Base-by-base conservation (phyloP, 2,888 invertebrate species). In the Drosophila pegasa region DNA sequence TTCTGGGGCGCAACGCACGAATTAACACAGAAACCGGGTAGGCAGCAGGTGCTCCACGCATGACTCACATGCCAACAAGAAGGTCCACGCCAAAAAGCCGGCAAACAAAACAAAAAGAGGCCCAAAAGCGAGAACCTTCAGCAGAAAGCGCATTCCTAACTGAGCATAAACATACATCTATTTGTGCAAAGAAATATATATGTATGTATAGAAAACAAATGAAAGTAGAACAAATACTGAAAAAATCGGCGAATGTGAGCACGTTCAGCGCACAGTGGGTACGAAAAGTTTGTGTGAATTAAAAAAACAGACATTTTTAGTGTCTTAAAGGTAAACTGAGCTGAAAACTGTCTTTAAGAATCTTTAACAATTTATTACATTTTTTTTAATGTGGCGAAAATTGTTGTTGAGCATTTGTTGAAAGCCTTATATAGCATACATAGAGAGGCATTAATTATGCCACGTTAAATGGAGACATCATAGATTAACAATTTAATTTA, bases 1-100 rank as follows among this genome's bases (percentile, higher is more conserved):
- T 25, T 43, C 25, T 56, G 18, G 80, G 62, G 70, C 72, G 69
- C 63, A 85, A 85, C 80, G 83, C 83, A 83, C 83, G 85, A 85
- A 83, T 83, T 83, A 83, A 80, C 85, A 82, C 70, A 60, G 65
- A 73, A 65, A 64, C 62, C 75, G 82, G 78, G 69, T 60, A 45
- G 68, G 68, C 70, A 71, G 85, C 83, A 84, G 83, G 83, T 85
- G 85, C 75, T 71, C 71, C 56, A 75, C 69, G 66, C 83, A 79
- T 83, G 83, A 79, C 82, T 70, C 80, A 84, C 83, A 85, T 84
- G 72, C 72, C 52, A 66, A 80, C 67, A 63, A 48, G n/a, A 73
- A 70, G n/a, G 14, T 35, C 14, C 69, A 63, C 59, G 20, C 14
- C 68, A 66, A 65, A 48, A 51, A 50, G 52, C 3, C 35, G 70